Conservation (phyloP, 2,797 vertebrate genomes). For the Sebastolobus altivelis region DNA sequence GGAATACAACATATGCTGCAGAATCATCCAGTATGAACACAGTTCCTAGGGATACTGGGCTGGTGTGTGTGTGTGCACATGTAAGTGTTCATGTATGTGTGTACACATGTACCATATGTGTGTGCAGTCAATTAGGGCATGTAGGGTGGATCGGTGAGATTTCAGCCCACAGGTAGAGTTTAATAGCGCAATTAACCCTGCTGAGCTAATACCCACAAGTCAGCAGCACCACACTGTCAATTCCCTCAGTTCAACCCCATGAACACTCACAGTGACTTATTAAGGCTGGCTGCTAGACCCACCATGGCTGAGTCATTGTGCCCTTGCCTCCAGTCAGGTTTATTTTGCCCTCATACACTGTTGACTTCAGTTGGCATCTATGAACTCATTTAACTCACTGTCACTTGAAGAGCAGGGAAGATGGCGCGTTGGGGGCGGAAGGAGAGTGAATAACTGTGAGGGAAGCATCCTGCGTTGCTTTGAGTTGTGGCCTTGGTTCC, state of each 20-base stretch:
- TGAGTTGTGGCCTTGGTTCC: constrained; percentile 4
- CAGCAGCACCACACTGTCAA: constrained; percentile 54
- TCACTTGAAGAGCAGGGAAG: constrained; percentile 44
- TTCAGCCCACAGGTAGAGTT: constrained; percentile 45
- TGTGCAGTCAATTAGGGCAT: constrained; percentile 1
- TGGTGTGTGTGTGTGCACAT: not conserved
- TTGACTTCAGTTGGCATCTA: constrained; percentile 63
- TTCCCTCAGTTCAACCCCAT: constrained; percentile 46
- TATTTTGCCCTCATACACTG: constrained; percentile 55
- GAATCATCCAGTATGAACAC: not conserved
- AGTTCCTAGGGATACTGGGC: not conserved
- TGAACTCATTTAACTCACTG: constrained; percentile 62
- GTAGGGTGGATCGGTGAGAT: constrained; percentile 36
- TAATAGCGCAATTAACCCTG: constrained; percentile 65
- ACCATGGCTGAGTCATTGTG: constrained; percentile 63
- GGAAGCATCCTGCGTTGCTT: constrained; percentile 23
- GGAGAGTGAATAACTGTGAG: constrained; percentile 45
- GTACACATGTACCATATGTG: not conserved
- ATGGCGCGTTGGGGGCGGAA: constrained; percentile 5
- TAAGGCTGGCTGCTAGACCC: constrained; percentile 56
- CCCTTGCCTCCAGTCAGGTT: constrained; percentile 72
- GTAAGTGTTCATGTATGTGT: not conserved
- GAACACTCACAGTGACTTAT: constrained; percentile 59
- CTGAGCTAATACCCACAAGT: constrained; percentile 63
- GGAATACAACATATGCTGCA: not conserved